These are phyloP conservation scores for Drosophila sucinea DNA, from an alignment of 1,140 invertebrate genomes.

Conservation along the genomic window DNA sequence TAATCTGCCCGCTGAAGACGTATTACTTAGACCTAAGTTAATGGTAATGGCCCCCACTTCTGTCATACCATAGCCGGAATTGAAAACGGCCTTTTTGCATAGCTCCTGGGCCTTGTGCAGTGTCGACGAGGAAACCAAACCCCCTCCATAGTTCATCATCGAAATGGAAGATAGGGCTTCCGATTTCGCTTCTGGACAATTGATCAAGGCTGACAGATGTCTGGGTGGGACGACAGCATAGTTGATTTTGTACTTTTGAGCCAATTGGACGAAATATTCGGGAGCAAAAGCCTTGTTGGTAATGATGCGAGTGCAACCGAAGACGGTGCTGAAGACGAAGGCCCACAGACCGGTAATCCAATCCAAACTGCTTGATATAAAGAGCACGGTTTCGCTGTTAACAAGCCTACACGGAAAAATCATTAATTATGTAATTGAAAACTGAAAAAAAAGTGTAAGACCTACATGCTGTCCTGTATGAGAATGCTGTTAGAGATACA, in stretches of 20 bases:
- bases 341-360: constrained; percentile 72
- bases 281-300: constrained; percentile 55
- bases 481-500: constrained; percentile 86
- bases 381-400: constrained; percentile 57
- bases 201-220: constrained; percentile 48
- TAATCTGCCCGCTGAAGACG: constrained; percentile 55
- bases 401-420: constrained; percentile 35
- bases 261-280: constrained; percentile 57
- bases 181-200: constrained; percentile 43
- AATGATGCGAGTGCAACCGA: constrained; percentile 66
- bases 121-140: constrained; percentile 37
- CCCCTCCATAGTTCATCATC: constrained; percentile 58
- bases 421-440: neutral
- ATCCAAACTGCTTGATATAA: constrained; percentile 64
- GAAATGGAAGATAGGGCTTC: constrained; percentile 53
- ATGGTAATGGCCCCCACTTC: constrained; percentile 60
- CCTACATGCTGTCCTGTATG: constrained; percentile 60
- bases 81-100: constrained; percentile 51
- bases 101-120: constrained; percentile 53
- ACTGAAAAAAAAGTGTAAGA: neutral
- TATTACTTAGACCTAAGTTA: constrained; percentile 54
- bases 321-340: constrained; percentile 52
- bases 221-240: constrained; percentile 53
- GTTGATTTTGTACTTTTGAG: constrained; percentile 74
- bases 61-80: constrained; percentile 64